phyloP scores from a whole-genome alignment of 2,797 vertebrate genomes.

The Denticeps clupeoides region DNA sequence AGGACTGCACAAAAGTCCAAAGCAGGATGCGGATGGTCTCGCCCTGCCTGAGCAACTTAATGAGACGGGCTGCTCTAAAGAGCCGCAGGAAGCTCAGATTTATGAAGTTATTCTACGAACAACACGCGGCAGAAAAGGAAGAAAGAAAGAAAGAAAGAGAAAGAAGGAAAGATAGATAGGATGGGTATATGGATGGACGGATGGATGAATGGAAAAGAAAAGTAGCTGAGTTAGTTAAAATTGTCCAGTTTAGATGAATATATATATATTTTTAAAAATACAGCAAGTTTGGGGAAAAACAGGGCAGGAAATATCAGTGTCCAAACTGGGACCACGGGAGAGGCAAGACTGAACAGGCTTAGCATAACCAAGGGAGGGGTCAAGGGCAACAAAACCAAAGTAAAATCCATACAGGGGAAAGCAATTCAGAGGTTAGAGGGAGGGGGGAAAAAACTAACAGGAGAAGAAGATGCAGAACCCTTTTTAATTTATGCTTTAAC shows the following conservation, averaged over 20 bases:
- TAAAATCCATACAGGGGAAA: conserved; percentile 11
- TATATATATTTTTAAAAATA: conserved; percentile 14
- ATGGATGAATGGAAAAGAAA: conserved; percentile 14
- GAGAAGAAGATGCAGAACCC: conserved; percentile 37
- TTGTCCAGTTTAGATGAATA: background rate
- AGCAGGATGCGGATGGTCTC: conserved; percentile 94
- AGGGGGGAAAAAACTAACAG: conserved; percentile 18
- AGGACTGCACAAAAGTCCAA: conserved; percentile 93
- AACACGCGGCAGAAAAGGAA: conserved; percentile 17
- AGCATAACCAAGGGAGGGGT: conserved; percentile 19
- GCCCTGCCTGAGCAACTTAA: conserved; percentile 90
- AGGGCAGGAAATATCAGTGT: background rate
- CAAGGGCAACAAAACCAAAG: conserved; percentile 23
- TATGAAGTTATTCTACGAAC: conserved; percentile 85
- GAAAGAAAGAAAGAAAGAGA: background rate
- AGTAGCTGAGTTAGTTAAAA: conserved; percentile 13
- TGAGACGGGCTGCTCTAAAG: conserved; percentile 92
- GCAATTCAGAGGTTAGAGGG: conserved; percentile 1
- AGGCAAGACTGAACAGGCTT: conserved; percentile 32
- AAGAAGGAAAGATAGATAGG: conserved; percentile 8
- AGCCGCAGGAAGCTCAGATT: conserved; percentile 93
- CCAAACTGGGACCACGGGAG: background rate
- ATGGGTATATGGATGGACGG: conserved; percentile 11
- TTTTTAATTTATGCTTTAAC: conserved; percentile 13
- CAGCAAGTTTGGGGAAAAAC: conserved; percentile 1